Evolutionary conservation across 92 coral and sea anemone genomes (phyloP).

Genomic region (Bergia sp.): DNA sequence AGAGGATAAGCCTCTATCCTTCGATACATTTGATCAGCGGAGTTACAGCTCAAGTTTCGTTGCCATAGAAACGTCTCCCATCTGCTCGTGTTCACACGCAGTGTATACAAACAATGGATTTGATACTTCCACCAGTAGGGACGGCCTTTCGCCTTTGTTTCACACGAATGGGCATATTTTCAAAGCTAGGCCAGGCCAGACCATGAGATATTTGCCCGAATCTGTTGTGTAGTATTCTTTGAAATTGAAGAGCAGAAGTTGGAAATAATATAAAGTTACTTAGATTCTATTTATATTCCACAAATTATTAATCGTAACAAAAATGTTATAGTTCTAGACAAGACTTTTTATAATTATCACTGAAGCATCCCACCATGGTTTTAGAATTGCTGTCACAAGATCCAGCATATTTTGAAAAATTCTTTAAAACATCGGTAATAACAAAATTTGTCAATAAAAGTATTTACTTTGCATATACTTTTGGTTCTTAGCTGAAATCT

Average conservation of each 20-base stretch:
- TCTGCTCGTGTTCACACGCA: conserved; percentile 68
- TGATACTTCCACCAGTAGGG: conserved; percentile 61
- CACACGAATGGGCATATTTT: conserved; percentile 47
- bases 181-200: conserved; percentile 52
- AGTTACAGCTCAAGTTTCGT: conserved; percentile 70
- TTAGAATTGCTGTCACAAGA: no score
- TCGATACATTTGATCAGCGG: conserved; percentile 51
- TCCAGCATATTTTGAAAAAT: not conserved
- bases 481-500: no score
- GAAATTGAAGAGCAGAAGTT: not conserved
- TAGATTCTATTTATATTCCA: conserved; percentile 10
- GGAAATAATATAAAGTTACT: not conserved
- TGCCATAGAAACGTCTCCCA: conserved; percentile 81
- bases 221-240: conserved; percentile 65
- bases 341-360: not conserved
- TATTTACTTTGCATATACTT: not conserved
- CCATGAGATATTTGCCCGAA: conserved; percentile 80
- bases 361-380: not conserved
- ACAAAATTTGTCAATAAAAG: not conserved
- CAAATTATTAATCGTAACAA: conserved; percentile 25
- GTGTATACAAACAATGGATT: conserved; percentile 49
- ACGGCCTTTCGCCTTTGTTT: conserved; percentile 58
- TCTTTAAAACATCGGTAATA: not conserved
- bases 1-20: conserved; percentile 87
- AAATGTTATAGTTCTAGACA: not conserved